Conservation (phyloP, 2,113 vertebrate species). For the Plecturocebus donacophilus region DNA sequence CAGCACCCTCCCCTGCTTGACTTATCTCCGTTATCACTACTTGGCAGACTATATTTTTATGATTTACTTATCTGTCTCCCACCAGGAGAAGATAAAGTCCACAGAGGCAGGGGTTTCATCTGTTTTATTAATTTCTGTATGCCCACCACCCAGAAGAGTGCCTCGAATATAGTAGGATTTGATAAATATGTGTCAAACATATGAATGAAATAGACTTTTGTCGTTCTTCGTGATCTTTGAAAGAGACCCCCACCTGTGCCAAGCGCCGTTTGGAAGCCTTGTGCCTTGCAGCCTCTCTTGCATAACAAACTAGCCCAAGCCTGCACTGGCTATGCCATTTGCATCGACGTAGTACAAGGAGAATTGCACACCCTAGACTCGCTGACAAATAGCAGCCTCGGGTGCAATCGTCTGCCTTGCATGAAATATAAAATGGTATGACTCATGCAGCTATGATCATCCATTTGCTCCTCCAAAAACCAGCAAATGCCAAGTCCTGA, state of each 20-base stretch:
- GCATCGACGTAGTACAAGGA: neutral
- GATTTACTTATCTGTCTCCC: accelerated
- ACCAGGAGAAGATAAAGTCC: neutral
- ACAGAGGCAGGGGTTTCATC: neutral
- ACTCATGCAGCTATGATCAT: slow-evolving; percentile 48
- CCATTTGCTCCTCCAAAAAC: neutral
- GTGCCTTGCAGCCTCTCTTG: neutral
- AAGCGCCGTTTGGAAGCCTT: neutral
- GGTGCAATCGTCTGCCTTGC: neutral
- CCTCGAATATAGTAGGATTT: neutral
- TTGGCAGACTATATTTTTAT: neutral
- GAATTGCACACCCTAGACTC: accelerated
- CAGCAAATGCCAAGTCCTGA: slow-evolving; percentile 61
- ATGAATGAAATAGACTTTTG: neutral
- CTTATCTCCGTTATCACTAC: neutral
- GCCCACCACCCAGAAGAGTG: neutral
- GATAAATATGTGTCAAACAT: neutral
- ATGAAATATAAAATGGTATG: slow-evolving; percentile 38
- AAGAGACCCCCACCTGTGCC: neutral
- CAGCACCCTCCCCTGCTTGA: no score
- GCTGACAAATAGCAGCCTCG: slow-evolving; percentile 9
- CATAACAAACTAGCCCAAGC: neutral
- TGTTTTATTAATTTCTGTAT: neutral
- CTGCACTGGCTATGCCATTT: neutral
- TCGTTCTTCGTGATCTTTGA: neutral